These are phyloP conservation scores for Lithosia quadra DNA, from an alignment of 2,888 invertebrate species.

Conservation along the genomic window DNA sequence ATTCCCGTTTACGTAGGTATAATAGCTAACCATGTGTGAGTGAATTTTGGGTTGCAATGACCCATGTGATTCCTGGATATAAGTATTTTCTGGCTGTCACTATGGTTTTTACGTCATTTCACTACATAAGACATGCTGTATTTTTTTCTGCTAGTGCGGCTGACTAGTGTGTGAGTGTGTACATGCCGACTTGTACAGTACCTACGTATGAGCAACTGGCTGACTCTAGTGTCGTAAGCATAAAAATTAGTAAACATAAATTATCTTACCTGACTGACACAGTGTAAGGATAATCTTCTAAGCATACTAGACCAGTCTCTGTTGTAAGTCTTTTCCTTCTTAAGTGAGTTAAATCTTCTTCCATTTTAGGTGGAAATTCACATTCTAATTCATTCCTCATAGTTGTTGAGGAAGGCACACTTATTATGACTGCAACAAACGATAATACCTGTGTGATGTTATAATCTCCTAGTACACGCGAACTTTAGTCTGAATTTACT, in stretches of 20 bases:
- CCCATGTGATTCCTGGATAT: no score
- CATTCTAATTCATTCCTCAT: constrained; percentile 72
- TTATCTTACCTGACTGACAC: constrained; percentile 75
- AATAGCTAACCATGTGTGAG: no score
- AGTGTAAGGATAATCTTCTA: constrained; percentile 82
- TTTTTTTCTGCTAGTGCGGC: no score
- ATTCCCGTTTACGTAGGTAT: no score
- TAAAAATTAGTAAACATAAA: background rate
- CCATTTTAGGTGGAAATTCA: constrained; percentile 80
- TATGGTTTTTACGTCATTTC: no score
- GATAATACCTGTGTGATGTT: constrained; percentile 10
- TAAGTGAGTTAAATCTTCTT: constrained; percentile 76
- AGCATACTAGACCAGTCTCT: constrained; percentile 76
- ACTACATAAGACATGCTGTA: no score
- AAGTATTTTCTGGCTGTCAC: no score
- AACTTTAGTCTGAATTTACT: constrained; percentile 22
- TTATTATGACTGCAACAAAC: constrained; percentile 10
- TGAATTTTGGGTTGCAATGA: no score
- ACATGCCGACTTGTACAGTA: no score
- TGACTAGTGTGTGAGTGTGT: no score
- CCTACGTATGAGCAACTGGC: no score
- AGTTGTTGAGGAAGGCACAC: constrained; percentile 42
- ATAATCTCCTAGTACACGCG: constrained; percentile 32
- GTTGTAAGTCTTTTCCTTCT: constrained; percentile 79
- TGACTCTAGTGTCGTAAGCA: no score